Base-by-base conservation (phyloP, 2,797 vertebrate species). In the Synanceia verrucosa region DNA sequence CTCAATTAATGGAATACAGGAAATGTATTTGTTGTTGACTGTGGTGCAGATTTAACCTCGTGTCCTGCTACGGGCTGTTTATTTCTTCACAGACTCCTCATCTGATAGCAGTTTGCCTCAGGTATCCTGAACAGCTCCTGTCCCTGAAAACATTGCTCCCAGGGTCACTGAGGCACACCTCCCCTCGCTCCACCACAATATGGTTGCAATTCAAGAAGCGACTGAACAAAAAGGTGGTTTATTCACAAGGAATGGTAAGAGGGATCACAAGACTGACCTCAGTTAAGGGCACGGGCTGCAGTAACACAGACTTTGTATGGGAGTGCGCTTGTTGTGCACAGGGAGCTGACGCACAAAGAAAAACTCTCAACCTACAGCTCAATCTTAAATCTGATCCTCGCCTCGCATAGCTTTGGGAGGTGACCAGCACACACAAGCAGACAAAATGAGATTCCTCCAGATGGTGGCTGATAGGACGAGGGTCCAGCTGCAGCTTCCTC, bases 51-150 rank as follows among this genome's bases (percentile, higher is more conserved):
- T 58, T 69, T 70, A 50, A 6, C 43, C 14, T 23, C n/a, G 2
- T 23, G 55, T 50, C 34, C 19, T n/a, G n/a, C n/a, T n/a, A n/a
- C n/a, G n/a, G n/a, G n/a, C n/a, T 73, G 50, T 70, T 70, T 81
- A 84, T 83, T 83, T 64, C 51, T 76, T 67, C 53, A 58, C 65
- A 21, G 61, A 66, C 65, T 74, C 67, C 43, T 65, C 76, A 56
- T 79, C 80, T 78, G 80, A 85, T 70, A 71, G 60, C 57, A 41
- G 39, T 70, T 73, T 64, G 76, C 66, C 78, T 81, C 63, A 33
- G 73, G 77, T 76, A 77, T 77, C 75, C 59, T 56, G 37, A 66
- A 73, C 60, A 69, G 71, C 70, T 78, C 53, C 41, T 82, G 69
- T 84, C 62, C 62, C 47, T 60, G 69, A 64, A 86, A 52, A 60